Base-by-base conservation (phyloP, 1,140 invertebrate species). In the Neoseiulus cucumeris region DNA sequence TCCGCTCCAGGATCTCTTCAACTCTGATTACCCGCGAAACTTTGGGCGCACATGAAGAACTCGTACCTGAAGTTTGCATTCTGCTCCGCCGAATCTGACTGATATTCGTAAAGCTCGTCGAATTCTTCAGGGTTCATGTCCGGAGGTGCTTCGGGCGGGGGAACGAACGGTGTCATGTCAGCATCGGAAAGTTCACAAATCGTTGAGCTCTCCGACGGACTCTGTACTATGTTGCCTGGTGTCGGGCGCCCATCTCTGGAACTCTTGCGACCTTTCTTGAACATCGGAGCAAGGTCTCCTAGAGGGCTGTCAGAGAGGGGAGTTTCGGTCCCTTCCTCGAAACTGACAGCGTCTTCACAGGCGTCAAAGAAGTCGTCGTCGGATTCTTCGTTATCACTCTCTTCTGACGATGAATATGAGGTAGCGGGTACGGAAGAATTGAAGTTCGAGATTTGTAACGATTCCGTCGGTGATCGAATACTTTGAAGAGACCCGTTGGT, bases 361-460 rank as follows among this genome's bases (percentile, higher is more conserved):
- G 91, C 91, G 80, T 97, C 91, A 74, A 84, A 95, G 76, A 90
- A 96, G 75, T 95, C 90, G 69, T 97, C 91, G 71, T 82, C 81
- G 2, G 51, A 59, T 29, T 59, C 22, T 25, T 59, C 51, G 14
- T 59, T 33, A 33, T 20, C 51, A 25, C 51, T 59, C 2, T 59
- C 51, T 66, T 96, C 92, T 42, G 91, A 94, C 72, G 88, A 92
- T 0, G 91, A 95, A 76, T 95, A 96, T 0, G 91, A 95, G 64
- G 85, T 90, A 72, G 87, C 87, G 25, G 89, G 91, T 41, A 92
- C 85, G 14, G 51, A 59, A 1, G 51, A 59, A 25, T 59, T 59
- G 22, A 59, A 59, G 51, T 25, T 33, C 14, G 51, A 59, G 22
- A 59, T 59, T 9, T 59, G 51, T 9, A 59, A 33, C 4, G 51